A percentile compares a stretch with the other conserved stretches of the same genome.
phyloP scores from a whole-genome alignment of 1,140 invertebrate species.

The Ruditapes philippinarum region DNA sequence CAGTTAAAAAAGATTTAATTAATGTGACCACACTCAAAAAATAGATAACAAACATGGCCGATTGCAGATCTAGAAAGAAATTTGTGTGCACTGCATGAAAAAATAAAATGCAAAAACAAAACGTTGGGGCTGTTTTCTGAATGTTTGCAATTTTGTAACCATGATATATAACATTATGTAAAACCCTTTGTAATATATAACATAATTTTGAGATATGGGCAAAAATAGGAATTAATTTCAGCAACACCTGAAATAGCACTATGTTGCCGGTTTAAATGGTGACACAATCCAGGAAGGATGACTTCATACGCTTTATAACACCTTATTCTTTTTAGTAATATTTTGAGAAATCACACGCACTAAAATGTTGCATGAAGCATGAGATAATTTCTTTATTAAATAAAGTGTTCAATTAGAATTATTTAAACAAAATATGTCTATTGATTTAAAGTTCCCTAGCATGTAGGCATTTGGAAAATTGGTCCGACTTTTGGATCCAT shows the following conservation, averaged over 20 bases:
- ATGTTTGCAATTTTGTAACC: no score
- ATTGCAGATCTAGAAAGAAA: no score
- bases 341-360: constrained; percentile 2
- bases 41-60: no score
- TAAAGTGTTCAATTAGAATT: constrained; percentile 11
- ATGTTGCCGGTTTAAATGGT: neutral
- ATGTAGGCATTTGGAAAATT: constrained; percentile 86
- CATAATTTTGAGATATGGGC: no score
- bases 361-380: neutral
- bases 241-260: no score
- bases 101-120: no score
- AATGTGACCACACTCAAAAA: neutral
- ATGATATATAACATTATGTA: no score
- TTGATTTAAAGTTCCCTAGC: constrained; percentile 65
- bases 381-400: constrained; percentile 19
- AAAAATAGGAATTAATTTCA: no score
- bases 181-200: no score
- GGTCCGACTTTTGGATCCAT: constrained; percentile 87
- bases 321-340: neutral
- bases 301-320: neutral
- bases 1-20: neutral
- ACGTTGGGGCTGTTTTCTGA: no score
- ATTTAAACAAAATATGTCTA: constrained; percentile 26
- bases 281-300: neutral
- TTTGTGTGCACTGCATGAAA: no score